Percentiles rank a stretch among this genome's conserved stretches.
phyloP scores from a whole-genome alignment of 2,113 vertebrate genomes.

The Hydropotes inermis region DNA sequence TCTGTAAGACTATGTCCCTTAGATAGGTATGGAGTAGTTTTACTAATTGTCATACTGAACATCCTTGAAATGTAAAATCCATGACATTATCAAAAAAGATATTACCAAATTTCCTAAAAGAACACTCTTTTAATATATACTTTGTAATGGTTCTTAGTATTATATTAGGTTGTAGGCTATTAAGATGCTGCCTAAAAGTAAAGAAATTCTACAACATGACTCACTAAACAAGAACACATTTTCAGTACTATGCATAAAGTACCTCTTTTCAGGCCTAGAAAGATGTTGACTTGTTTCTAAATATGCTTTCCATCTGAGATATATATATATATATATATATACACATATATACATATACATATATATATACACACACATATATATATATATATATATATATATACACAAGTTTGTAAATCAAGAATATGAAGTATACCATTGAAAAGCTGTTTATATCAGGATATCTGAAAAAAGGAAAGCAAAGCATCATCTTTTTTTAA shows the following conservation, averaged over 20 bases:
- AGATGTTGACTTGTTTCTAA: conserved; percentile 16
- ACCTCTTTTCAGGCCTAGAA: not conserved
- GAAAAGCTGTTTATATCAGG: not conserved
- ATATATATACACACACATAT: not conserved
- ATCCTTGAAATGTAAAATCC: not conserved
- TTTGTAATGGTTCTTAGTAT: not conserved
- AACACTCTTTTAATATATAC: not conserved
- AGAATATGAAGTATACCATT: not conserved
- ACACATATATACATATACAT: not conserved
- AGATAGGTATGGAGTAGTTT: not conserved
- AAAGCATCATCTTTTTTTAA: not conserved
- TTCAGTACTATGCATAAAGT: not conserved
- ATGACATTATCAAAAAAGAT: not conserved
- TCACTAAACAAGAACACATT: not conserved
- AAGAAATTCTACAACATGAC: not conserved
- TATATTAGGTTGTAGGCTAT: not conserved
- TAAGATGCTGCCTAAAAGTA: not conserved
- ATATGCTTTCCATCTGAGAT: not conserved
- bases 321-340: not conserved
- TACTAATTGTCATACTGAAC: not conserved
- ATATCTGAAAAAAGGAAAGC: not conserved
- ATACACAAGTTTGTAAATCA: not conserved
- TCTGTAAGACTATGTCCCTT: not conserved
- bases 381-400: not conserved
- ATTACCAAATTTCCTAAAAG: not conserved